Conservation (phyloP, 2,888 invertebrate genomes). For the Eurytoma californica region DNA sequence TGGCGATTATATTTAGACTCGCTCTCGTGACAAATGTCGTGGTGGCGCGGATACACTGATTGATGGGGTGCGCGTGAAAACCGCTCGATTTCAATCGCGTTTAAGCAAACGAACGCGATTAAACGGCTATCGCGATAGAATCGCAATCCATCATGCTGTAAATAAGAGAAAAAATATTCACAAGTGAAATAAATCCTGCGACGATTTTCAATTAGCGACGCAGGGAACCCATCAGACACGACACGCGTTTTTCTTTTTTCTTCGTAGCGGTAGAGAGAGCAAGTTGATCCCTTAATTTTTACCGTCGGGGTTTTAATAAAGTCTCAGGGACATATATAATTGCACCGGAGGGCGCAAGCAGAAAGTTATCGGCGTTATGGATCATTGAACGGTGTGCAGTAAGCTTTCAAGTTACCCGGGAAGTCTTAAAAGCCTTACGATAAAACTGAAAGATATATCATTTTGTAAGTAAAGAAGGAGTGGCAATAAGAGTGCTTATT, state of each 20-base stretch:
- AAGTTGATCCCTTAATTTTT: background rate
- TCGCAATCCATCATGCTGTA: no score
- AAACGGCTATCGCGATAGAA: no score
- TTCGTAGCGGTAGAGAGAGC: background rate
- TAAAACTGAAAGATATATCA: background rate
- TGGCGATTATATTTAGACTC: background rate
- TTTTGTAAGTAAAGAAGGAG: background rate
- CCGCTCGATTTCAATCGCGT: no score
- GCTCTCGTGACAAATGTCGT: background rate
- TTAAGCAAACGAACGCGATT: no score
- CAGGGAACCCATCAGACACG: no score
- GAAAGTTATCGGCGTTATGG: conserved; percentile 1
- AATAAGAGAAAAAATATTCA: no score
- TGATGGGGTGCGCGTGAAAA: background rate
- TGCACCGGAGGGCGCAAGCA: background rate
- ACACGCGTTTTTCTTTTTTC: background rate
- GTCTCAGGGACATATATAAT: conserved; percentile 1
- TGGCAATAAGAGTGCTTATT: background rate
- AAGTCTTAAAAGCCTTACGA: conserved; percentile 18
- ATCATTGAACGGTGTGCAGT: conserved; percentile 5
- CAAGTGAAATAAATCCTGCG: no score
- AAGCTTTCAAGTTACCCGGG: background rate
- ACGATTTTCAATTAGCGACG: no score
- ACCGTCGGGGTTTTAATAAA: background rate
- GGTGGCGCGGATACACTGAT: conserved; percentile 6